Conservation (phyloP, 2,113 vertebrate genomes). For the Thunnus maccoyii region DNA sequence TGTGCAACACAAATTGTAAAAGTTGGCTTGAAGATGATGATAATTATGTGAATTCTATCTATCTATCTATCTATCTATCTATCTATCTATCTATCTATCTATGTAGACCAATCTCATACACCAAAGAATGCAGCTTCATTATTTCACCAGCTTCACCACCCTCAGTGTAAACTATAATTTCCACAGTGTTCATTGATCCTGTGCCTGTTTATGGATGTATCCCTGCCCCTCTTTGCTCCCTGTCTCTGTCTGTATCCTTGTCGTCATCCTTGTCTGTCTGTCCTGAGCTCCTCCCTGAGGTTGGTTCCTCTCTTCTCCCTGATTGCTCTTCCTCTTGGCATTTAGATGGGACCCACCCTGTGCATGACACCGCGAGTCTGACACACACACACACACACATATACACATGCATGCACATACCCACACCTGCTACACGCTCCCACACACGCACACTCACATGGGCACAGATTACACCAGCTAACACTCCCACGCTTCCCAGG, state of each 20-base stretch:
- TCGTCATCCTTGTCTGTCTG: slow-evolving; percentile 47
- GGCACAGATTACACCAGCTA: slow-evolving; percentile 16
- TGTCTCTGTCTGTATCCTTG: slow-evolving; percentile 63
- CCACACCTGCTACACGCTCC: background rate
- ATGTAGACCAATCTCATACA: background rate
- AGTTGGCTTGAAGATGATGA: too few species aligned
- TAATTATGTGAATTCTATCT: background rate
- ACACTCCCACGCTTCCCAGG: slow-evolving; percentile 43
- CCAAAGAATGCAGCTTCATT: slow-evolving; percentile 23
- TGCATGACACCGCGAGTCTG: slow-evolving; percentile 65
- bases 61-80: background rate
- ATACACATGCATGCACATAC: background rate
- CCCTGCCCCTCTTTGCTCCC: slow-evolving; percentile 33
- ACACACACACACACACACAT: slow-evolving; percentile 46
- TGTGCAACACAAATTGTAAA: too few species aligned
- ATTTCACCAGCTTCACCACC: slow-evolving; percentile 12
- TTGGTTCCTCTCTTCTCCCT: slow-evolving; percentile 66
- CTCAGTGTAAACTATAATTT: slow-evolving; percentile 48
- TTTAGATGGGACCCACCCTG: slow-evolving; percentile 76
- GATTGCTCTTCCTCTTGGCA: slow-evolving; percentile 85
- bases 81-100: background rate
- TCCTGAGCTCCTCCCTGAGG: slow-evolving; percentile 57
- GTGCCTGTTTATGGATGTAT: slow-evolving; percentile 58
- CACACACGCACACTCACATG: slow-evolving; percentile 28
- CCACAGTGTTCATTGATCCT: slow-evolving; percentile 51